These are phyloP conservation scores for Melikaiella ostensackeni DNA, from an alignment of 2,888 invertebrate genomes.

Conservation along the genomic window DNA sequence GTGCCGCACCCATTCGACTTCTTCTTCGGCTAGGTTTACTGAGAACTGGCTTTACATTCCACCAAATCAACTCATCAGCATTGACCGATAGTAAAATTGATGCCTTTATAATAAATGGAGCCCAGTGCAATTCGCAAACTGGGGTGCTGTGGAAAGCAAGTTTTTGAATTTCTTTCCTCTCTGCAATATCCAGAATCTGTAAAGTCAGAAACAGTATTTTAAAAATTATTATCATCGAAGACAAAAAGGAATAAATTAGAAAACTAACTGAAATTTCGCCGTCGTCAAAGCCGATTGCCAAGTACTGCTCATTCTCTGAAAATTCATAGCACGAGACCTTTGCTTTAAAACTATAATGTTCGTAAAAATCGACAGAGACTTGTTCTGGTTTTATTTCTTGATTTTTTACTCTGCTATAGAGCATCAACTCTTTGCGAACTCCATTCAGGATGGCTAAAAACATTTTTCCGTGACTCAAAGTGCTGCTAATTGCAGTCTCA, in stretches of 20 bases:
- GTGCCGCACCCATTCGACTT: constrained; percentile 64
- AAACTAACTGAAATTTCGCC: constrained; percentile 81
- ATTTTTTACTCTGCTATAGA: constrained; percentile 59
- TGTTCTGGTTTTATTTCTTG: constrained; percentile 20
- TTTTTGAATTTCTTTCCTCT: constrained; percentile 53
- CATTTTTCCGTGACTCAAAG: constrained; percentile 60
- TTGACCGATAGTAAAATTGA: constrained; percentile 70
- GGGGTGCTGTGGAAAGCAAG: constrained; percentile 65
- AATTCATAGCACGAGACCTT: constrained; percentile 63
- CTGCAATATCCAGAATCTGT: constrained; percentile 66
- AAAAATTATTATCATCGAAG: too few relatives aligned
- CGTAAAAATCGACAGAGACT: constrained; percentile 4
- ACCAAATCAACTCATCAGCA: constrained; percentile 71
- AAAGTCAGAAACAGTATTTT: constrained; percentile 14
- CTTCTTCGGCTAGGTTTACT: constrained; percentile 53
- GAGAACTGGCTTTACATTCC: constrained; percentile 65
- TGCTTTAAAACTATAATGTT: constrained; percentile 29
- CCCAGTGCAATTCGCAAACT: constrained; percentile 70
- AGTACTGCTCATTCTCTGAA: constrained; percentile 80
- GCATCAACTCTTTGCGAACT: constrained; percentile 52
- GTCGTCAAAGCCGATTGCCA: constrained; percentile 82
- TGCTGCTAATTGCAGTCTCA: constrained; percentile 60
- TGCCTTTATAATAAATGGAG: constrained; percentile 58
- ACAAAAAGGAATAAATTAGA: background rate
- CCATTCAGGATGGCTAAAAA: constrained; percentile 62